Evolutionary conservation across 2,113 vertebrate genomes (phyloP), one percentile per base, ranked within the genome.

Genomic region (Charina bottae): DNA sequence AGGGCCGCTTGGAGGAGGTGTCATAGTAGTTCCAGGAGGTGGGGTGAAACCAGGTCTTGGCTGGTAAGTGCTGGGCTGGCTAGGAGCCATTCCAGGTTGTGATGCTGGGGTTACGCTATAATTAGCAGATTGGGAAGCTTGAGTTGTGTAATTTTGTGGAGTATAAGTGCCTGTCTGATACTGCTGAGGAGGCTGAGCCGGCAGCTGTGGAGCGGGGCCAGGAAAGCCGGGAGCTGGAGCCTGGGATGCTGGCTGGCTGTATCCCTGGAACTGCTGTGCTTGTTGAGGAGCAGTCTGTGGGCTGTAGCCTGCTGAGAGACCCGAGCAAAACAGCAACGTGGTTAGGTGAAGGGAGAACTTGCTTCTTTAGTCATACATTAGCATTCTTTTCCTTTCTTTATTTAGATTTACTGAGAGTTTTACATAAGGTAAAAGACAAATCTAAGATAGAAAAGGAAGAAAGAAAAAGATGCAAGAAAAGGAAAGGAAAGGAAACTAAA

Each of bases 221-320:
- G 98, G 94, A 97, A 99, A 97, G 93, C 98, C 83, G 93, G 98
- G 94, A 6, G 97, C 97, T 0, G 97, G 97, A 90, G 98, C 98
- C 95, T 99, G 98, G 58, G 98, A 98, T 1, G 98, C 96, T 2
- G 98, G 98, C 87, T 98, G 98, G 24, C 96, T 97, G 93, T 99
- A 99, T 96, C 98, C 98, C 90, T 98, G 99, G 96, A 99, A 99
- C 97, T 99, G 99, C 97, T 99, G 99, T 54, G 98, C 97, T 59
- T 96, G 98, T 90, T 98, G 99, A 86, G 98, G 97, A 87, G 98
- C 97, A 0, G 98, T 97, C 97, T 99, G 99, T 95, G 98, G 97
- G 93, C 96, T 98, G 96, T 99, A 99, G 90, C 98, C 98, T 97
- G 98, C 97, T 98, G 97, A 90, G 93, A 97, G 96, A 86, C 92